A percentile compares a stretch with the other conserved stretches of the same genome.
These are phyloP conservation scores for Galeopsomyia nigrocyanea DNA, from an alignment of 2,888 invertebrate species.

Conservation along the genomic window DNA sequence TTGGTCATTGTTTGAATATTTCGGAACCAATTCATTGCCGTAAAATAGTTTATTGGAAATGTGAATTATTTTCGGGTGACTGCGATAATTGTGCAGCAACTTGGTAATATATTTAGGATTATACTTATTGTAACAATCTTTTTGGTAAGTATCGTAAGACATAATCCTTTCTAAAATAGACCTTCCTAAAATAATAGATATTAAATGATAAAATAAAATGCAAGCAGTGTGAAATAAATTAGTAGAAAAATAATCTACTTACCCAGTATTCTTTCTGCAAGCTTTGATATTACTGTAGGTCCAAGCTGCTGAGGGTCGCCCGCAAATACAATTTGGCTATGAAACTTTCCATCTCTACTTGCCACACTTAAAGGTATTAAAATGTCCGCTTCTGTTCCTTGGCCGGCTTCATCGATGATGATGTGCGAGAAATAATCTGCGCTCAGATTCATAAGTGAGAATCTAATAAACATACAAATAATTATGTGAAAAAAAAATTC, in stretches of 20 bases:
- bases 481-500: no score
- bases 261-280: slow-evolving; percentile 7
- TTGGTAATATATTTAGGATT: slow-evolving; percentile 79
- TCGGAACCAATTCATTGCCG: slow-evolving; percentile 68
- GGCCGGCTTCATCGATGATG: slow-evolving; percentile 79
- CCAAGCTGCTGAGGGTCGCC: slow-evolving; percentile 84
- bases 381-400: slow-evolving; percentile 79
- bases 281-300: slow-evolving; percentile 71
- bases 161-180: no score
- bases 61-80: slow-evolving; percentile 75
- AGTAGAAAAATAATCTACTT: no score
- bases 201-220: no score
- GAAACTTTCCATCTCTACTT: slow-evolving; percentile 53
- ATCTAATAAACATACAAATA: no score
- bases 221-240: no score
- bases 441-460: no score
- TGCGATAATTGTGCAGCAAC: slow-evolving; percentile 81
- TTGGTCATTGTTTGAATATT: slow-evolving; percentile 6
- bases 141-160: no score
- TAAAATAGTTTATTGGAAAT: slow-evolving; percentile 84
- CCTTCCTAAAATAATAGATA: no score
- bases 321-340: slow-evolving; percentile 75
- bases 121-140: slow-evolving; percentile 58
- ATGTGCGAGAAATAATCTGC: neutral
- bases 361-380: slow-evolving; percentile 71